phyloP scores from a whole-genome alignment of 2,797 vertebrate genomes.

The Mus spretus region DNA sequence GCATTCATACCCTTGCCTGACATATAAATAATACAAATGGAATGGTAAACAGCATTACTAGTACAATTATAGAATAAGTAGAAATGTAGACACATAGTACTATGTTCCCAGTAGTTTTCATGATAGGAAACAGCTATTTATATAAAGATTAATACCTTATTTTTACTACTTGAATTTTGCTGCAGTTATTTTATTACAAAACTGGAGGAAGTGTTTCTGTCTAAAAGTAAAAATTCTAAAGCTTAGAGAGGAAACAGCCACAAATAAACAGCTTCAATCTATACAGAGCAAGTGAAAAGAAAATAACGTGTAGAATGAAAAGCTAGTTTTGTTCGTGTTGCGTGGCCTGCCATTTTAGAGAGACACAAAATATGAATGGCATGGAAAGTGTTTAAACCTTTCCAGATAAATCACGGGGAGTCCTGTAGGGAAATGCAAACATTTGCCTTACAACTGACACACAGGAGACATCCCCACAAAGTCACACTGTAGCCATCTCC shows the following conservation, averaged over 20 bases:
- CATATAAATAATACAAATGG: conserved; percentile 80
- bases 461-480: conserved; percentile 28
- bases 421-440: conserved; percentile 24
- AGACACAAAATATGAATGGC: neutral
- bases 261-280: conserved; percentile 1
- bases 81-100: conserved; percentile 41
- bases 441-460: conserved; percentile 25
- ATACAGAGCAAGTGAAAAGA: conserved; percentile 38
- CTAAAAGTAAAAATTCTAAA: conserved; percentile 64
- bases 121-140: conserved; percentile 66
- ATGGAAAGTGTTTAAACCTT: conserved; percentile 37
- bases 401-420: conserved; percentile 39
- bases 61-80: conserved; percentile 66
- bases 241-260: neutral
- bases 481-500: neutral
- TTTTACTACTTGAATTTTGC: conserved; percentile 74
- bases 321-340: conserved; percentile 28
- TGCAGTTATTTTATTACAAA: conserved; percentile 61
- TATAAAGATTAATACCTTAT: conserved; percentile 43
- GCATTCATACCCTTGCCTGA: conserved; percentile 76
- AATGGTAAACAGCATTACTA: conserved; percentile 69
- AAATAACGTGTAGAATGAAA: conserved; percentile 11
- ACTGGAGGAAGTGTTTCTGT: conserved; percentile 27
- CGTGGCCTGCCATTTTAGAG: conserved; percentile 40
- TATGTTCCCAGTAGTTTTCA: conserved; percentile 50